Conservation (phyloP, 1,140 invertebrate species). For the Leptinotarsa defecta region DNA sequence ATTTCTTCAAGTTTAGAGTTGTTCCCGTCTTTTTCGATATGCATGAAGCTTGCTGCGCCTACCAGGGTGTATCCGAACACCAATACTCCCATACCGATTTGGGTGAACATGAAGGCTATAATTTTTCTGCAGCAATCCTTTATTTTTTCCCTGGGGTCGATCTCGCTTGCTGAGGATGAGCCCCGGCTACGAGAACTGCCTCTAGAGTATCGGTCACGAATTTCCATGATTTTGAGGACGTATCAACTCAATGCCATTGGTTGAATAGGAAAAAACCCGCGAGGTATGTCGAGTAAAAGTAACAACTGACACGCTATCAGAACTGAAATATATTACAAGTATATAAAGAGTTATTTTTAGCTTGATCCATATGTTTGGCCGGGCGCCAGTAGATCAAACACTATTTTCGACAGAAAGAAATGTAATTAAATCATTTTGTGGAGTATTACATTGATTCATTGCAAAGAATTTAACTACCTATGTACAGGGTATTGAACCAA, state of each 20-base stretch:
- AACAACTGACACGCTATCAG: background rate
- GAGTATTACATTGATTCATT: background rate
- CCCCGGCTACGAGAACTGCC: conserved; percentile 20
- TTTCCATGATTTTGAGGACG: background rate
- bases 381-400: background rate
- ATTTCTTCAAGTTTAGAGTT: conserved; percentile 7
- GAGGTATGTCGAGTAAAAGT: conserved; percentile 5
- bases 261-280: background rate
- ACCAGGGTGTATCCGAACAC: conserved; percentile 94
- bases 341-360: conserved; percentile 4
- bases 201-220: conserved; percentile 14
- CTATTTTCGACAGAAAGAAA: background rate
- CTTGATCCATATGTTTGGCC: conserved; percentile 12
- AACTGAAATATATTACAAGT: background rate
- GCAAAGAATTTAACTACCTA: background rate
- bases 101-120: conserved; percentile 89
- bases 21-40: conserved; percentile 68
- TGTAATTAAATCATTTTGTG: background rate
- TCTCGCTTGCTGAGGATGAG: conserved; percentile 21
- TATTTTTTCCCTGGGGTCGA: conserved; percentile 63
- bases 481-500: too few relatives aligned
- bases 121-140: conserved; percentile 84
- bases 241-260: background rate
- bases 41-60: conserved; percentile 89
- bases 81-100: conserved; percentile 92